A percentile compares a stretch with the other conserved stretches of the same genome.
Conservation (phyloP, 2,797 vertebrate species). For the Zalophus californianus region DNA sequence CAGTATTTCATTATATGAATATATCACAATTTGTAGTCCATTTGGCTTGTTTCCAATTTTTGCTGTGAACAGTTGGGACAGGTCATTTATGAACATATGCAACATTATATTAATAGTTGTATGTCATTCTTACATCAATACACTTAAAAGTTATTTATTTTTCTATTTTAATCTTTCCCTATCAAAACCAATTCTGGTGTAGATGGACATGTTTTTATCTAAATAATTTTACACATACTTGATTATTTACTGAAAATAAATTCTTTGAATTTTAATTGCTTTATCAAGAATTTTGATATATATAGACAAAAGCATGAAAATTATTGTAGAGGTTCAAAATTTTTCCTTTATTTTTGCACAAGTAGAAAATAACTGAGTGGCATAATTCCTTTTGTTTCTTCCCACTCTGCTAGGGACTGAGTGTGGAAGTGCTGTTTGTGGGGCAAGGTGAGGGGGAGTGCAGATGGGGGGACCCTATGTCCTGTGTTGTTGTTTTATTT, state of each 20-base stretch:
- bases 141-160: neutral
- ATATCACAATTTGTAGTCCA: neutral
- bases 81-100: neutral
- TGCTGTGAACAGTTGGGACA: neutral
- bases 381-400: neutral
- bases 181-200: neutral
- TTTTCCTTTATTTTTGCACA: neutral
- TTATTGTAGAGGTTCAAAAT: neutral
- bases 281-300: neutral
- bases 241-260: neutral
- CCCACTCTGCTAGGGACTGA: neutral
- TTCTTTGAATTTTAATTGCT: neutral
- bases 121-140: neutral
- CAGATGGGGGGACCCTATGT: neutral
- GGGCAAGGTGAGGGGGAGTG: accelerated
- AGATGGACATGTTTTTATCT: neutral
- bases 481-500: neutral
- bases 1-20: neutral
- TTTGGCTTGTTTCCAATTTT: neutral
- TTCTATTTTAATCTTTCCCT: neutral
- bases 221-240: neutral
- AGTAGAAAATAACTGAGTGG: neutral
- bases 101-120: neutral
- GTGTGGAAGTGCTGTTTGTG: neutral
- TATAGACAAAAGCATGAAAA: neutral